Base-by-base conservation (phyloP, 2,888 invertebrate genomes). In the Frankliniella fusca region DNA sequence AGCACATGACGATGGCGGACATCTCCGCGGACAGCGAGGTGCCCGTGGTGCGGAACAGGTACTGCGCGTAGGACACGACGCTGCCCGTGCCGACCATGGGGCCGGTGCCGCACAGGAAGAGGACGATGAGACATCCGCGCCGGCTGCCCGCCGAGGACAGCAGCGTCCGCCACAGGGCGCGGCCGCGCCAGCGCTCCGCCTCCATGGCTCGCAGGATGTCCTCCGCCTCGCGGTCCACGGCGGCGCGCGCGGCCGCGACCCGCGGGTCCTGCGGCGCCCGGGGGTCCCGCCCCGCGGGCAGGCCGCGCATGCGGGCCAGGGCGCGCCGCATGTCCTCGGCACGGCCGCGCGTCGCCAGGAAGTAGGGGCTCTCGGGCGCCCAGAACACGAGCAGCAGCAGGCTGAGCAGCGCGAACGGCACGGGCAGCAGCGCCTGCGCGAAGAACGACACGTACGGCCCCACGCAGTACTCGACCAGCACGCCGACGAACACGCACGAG, bases 401-500 rank as follows among this genome's bases (percentile, higher is more conserved):
- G 70, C 70, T 76, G 23, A 76, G 23, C 23, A 76, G 23, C 23
- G 70, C 70, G 70, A 27, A 27, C 27, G 70, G 23, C 23, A 76
- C 70, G 8, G 70, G 70, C 70, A 76, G 70, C 70, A 76, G 70
- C 70, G 70, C 70, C 70, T 76, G 82, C 28, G 65, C 23, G n/a
- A 80, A 61, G 65, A 82, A 83, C 18, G 82, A 81, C 81, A 82
- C 87, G 85, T 87, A 88, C 0, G 88, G 88, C 0, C 89, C 89
- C 1, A 88, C 84, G 0, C 87, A 87, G 82, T 87, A 87, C 1
- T 88, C 86, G 83, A 87, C 88, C 0, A 89, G 85, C 65, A 87
- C 87, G 0, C 89, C 88, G 23, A 88, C 85, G 0, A 88, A 87
- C 18, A 87, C 87, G 87, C 88, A 87, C 0, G 88, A 84, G 80